Evolutionary conservation across 2,888 invertebrate species (phyloP).

Genomic region (Ophonus ardosiacus): DNA sequence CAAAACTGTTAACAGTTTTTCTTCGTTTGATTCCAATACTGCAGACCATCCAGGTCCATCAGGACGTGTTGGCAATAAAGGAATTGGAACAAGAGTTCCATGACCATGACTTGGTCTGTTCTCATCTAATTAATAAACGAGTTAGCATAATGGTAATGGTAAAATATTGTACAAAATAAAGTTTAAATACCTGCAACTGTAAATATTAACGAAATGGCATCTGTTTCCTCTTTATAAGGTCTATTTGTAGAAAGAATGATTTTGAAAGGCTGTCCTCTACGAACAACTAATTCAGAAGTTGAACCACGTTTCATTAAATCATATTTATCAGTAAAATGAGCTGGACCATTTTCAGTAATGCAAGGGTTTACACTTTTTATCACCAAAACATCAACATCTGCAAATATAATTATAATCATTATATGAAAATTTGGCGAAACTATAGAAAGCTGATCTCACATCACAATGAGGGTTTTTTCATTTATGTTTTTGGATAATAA

Average conservation of each 20-base stretch:
- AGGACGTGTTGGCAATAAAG: neutral
- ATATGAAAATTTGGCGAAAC: too few species aligned
- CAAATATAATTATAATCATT: neutral
- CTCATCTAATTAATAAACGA: conserved; percentile 66
- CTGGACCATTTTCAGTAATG: conserved; percentile 82
- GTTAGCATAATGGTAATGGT: neutral
- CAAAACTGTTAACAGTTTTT: conserved; percentile 71
- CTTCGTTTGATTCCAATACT: conserved; percentile 80
- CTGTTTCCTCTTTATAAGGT: conserved; percentile 82
- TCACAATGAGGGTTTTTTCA: too few species aligned
- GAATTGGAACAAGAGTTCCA: conserved; percentile 11
- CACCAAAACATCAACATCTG: conserved; percentile 78
- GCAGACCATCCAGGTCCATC: conserved; percentile 83
- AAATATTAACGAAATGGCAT: conserved; percentile 88
- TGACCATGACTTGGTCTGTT: conserved; percentile 63
- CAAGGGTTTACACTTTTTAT: conserved; percentile 84
- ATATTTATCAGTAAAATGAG: conserved; percentile 86
- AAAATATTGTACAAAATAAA: neutral
- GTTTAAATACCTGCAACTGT: conserved; percentile 76
- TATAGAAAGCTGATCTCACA: too few species aligned
- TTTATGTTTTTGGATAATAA: too few species aligned
- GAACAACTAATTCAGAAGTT: conserved; percentile 81
- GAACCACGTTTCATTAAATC: conserved; percentile 81
- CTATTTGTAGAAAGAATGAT: conserved; percentile 83
- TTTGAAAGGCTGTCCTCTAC: conserved; percentile 87